Evolutionary conservation across 2,888 invertebrate species (phyloP), one percentile per base, ranked within the genome.

Genomic region (Acrobasis consociella): DNA sequence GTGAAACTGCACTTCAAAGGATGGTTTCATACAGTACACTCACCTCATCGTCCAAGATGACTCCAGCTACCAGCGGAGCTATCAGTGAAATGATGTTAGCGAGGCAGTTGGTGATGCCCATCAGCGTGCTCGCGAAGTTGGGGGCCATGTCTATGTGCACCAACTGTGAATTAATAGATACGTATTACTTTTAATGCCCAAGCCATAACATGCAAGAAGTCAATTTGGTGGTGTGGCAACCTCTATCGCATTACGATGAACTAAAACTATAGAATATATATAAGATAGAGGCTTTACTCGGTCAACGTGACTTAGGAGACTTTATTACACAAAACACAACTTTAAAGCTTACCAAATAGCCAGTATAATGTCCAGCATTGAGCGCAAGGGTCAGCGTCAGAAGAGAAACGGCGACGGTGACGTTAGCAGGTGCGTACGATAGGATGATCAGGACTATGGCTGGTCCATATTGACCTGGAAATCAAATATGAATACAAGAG

Each of bases 111-210:
- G 96, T 96, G 69, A 97, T 95, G 9, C 97, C 97, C 96, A 97
- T 96, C 65, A 97, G 80, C 0, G 95, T 94, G 1, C 97, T 97
- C 0, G 96, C 96, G 77, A 95, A 97, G 79, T 96, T 96, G 0
- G 97, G 97, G 7, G 97, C 95, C 76, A 97, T 93, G 84, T 97
- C 97, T 64, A 97, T 95, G 74, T 97, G 97, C 72, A 96, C 97
- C 38, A 94, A 93, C 92, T 95, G 94, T 46, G 15, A 51, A 58
- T 31, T 8, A 60, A 11, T 56, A 42, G 52, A 63, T 62, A 59
- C 46, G 50, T 62, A 63, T 64, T 51, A 58, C 55, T 62, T 53
- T 39, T 13, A 46, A 46, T 46, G 11, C 31, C 2, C 31, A 31
- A 46, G 11, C 3, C 13, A 62, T 49, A n/a, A 62, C 17, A 15